Evolutionary conservation across 1,140 invertebrate genomes (phyloP).

Genomic region (Homalodisca vitripennis): DNA sequence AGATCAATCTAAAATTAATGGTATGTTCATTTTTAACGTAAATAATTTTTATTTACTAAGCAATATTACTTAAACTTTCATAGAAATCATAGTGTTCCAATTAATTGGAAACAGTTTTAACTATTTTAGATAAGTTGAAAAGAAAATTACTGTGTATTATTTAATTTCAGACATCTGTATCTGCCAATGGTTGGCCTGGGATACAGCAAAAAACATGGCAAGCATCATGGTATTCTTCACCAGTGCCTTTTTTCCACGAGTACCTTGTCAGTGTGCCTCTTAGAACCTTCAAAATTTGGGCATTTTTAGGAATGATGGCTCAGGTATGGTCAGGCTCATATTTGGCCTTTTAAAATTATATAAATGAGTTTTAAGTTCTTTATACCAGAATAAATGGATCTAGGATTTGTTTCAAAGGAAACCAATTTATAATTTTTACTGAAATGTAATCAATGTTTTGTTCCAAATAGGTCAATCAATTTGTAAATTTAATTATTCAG

Average conservation of each 20-base stretch:
- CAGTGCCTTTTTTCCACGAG: constrained; percentile 98
- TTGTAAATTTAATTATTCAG: too few species aligned
- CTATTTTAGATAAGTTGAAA: neutral
- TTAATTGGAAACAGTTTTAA: neutral
- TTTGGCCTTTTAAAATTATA: too few species aligned
- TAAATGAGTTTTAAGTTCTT: too few species aligned
- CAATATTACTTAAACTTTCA: neutral
- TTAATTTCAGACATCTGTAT: constrained; percentile 77
- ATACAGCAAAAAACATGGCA: constrained; percentile 69
- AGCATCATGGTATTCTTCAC: constrained; percentile 89
- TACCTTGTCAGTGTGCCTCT: constrained; percentile 95
- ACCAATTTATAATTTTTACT: too few species aligned
- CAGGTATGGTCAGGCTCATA: too few species aligned
- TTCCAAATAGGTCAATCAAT: too few species aligned
- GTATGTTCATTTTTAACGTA: too few species aligned
- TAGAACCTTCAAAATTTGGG: constrained; percentile 95
- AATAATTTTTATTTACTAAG: too few species aligned
- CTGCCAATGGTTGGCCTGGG: constrained; percentile 86
- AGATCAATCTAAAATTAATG: too few species aligned
- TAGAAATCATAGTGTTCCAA: neutral
- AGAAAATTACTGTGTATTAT: neutral
- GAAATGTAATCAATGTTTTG: too few species aligned
- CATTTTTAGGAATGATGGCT: constrained; percentile 95
- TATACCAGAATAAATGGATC: too few species aligned
- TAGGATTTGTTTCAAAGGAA: too few species aligned